Conservation (phyloP, 2,797 vertebrate species). For the Tiaroga cobitis region DNA sequence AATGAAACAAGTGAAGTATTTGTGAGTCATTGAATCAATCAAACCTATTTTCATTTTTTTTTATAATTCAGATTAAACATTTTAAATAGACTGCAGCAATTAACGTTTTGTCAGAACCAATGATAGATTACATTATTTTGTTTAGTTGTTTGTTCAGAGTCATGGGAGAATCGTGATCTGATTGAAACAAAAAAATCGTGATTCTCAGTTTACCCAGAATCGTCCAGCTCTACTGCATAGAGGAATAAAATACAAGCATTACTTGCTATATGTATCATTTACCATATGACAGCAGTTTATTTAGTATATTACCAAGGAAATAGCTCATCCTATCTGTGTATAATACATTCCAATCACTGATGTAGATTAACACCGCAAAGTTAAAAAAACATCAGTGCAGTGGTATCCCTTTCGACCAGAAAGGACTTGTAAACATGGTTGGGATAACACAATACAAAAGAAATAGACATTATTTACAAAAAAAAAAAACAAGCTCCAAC, state of each 20-base stretch:
- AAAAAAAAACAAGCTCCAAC: neutral
- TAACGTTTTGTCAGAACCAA: neutral
- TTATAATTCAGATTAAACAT: neutral
- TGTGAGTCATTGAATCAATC: neutral
- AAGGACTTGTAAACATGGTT: neutral
- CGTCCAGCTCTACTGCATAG: neutral
- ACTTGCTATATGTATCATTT: neutral
- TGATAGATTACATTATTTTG: neutral
- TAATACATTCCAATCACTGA: neutral
- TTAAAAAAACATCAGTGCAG: neutral
- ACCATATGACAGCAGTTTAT: neutral
- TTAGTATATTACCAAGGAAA: neutral
- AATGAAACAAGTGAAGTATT: neutral
- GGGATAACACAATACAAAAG: neutral
- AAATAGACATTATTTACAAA: neutral
- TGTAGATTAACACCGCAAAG: neutral
- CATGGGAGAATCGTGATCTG: neutral
- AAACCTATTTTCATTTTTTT: neutral
- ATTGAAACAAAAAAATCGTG: neutral
- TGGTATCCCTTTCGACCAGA: neutral
- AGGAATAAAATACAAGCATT: neutral
- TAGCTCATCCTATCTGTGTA: neutral
- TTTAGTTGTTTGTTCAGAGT: neutral
- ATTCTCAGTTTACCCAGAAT: neutral
- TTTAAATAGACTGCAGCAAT: neutral